Conservation (phyloP, 2,113 vertebrate genomes). For the Arvicanthis niloticus region DNA sequence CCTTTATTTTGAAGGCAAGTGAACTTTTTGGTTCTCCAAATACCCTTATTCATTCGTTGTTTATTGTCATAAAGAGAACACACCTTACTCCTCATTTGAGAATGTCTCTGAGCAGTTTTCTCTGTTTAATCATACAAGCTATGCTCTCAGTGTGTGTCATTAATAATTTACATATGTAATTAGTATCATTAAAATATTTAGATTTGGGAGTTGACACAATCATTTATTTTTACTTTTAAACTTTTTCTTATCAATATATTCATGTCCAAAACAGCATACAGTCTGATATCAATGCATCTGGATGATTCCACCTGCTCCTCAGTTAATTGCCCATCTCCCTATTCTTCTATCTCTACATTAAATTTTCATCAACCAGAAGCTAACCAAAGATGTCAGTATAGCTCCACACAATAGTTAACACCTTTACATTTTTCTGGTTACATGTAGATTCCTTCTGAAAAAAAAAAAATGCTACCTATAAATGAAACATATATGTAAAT, state of each 20-base stretch:
- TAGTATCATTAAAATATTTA: not conserved
- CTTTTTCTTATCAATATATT: not conserved
- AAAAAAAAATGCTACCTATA: not conserved
- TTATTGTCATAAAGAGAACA: not conserved
- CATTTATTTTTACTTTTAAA: not conserved
- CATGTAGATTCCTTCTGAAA: not conserved
- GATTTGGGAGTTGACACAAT: not conserved
- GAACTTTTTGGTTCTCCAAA: conserved; percentile 60
- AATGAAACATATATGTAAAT: not conserved
- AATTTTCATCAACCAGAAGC: conserved; percentile 76
- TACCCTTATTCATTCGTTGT: not conserved
- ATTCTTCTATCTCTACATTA: not conserved
- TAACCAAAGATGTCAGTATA: conserved; percentile 90
- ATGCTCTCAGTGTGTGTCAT: not conserved
- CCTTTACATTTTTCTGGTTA: conserved; percentile 78
- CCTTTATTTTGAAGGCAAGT: not conserved
- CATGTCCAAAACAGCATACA: not conserved
- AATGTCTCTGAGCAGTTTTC: not conserved
- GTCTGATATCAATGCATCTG: not conserved
- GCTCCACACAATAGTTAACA: conserved; percentile 79
- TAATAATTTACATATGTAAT: not conserved
- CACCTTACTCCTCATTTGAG: not conserved
- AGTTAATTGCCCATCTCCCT: not conserved
- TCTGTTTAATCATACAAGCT: not conserved
- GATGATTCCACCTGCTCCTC: not conserved